Evolutionary conservation across 2,113 vertebrate species (phyloP).

Genomic region (Hystrix brachyura): DNA sequence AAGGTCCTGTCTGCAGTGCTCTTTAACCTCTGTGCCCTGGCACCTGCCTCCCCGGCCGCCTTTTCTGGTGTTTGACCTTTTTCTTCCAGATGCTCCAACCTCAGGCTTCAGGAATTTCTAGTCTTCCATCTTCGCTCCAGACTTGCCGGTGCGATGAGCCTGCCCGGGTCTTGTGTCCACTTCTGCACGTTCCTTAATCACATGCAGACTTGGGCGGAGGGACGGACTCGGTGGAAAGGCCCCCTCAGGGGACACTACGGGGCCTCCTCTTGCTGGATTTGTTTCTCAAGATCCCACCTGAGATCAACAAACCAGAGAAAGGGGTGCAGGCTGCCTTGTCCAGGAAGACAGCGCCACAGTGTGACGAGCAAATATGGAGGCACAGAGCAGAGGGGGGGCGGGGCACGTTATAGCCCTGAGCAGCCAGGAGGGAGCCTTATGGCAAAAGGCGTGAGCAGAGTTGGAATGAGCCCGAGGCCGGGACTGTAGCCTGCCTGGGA

Average conservation of each 20-base stretch:
- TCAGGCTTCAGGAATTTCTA: background rate
- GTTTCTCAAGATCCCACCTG: background rate
- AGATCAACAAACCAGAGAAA: too few relatives aligned
- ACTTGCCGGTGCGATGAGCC: background rate
- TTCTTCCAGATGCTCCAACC: background rate
- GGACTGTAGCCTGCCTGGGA: background rate
- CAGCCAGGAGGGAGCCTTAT: background rate
- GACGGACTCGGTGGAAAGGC: background rate
- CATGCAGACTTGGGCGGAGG: background rate
- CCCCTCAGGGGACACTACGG: background rate
- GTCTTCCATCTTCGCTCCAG: background rate
- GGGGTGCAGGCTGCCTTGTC: background rate
- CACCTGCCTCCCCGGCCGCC: fast-evolving
- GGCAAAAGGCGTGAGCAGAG: background rate
- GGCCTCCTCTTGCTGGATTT: background rate
- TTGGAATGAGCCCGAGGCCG: too few relatives aligned
- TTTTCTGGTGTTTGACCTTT: background rate
- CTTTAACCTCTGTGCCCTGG: background rate
- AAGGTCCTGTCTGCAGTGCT: fast-evolving
- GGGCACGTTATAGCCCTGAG: background rate
- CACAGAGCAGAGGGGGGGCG: fast-evolving
- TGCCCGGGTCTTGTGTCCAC: background rate
- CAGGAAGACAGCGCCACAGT: background rate
- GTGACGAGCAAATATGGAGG: background rate
- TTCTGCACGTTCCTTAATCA: background rate